phyloP scores from a whole-genome alignment of 1,140 invertebrate genomes.

The Platorchestia sp. region DNA sequence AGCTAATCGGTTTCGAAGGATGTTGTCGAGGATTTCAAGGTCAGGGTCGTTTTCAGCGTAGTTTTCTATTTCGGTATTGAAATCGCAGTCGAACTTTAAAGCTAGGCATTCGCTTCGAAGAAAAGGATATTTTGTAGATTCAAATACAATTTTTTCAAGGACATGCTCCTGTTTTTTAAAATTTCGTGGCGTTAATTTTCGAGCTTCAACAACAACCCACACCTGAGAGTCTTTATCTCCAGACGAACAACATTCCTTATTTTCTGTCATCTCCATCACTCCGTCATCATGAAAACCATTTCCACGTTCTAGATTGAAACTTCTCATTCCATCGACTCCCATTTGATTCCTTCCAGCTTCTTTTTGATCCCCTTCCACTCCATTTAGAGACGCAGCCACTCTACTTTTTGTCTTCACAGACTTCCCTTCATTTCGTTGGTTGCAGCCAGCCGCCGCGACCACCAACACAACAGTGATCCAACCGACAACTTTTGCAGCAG shows the following conservation, averaged over 20 bases:
- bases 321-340: not conserved
- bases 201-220: not conserved
- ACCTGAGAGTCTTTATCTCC: not conserved
- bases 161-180: not conserved
- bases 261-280: not conserved
- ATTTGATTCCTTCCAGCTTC: too few species aligned
- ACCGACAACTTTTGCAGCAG: not conserved
- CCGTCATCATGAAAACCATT: not conserved
- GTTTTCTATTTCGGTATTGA: not conserved
- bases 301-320: not conserved
- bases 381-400: too few species aligned
- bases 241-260: not conserved
- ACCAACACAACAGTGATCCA: not conserved
- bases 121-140: not conserved
- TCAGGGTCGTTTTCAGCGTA: not conserved
- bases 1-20: not conserved
- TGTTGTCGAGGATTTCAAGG: not conserved
- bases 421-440: not conserved
- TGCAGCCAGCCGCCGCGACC: not conserved
- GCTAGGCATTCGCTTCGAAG: not conserved
- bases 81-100: not conserved
- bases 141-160: not conserved
- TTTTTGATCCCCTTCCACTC: too few species aligned
- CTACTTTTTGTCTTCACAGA: not conserved
- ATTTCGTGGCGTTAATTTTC: not conserved